phyloP scores from a whole-genome alignment of 2,113 vertebrate genomes.

The Platichthys flesus region DNA sequence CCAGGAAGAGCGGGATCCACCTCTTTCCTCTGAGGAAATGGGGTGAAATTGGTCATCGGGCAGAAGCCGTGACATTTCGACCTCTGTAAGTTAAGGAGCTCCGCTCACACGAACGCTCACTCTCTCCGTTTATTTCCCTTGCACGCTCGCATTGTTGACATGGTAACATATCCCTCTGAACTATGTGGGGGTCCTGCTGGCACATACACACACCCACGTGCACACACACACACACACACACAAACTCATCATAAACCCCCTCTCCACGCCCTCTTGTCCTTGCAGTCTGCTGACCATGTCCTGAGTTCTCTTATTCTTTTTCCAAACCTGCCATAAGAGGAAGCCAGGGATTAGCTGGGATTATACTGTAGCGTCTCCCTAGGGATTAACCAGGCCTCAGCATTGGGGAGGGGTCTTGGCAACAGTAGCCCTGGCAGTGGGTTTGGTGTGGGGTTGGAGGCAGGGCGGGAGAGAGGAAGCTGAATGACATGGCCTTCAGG shows the following conservation, averaged over 20 bases:
- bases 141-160: slow-evolving; percentile 63
- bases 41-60: slow-evolving; percentile 45
- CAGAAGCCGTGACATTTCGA: slow-evolving; percentile 60
- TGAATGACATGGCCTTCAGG: neutral
- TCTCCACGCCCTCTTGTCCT: slow-evolving; percentile 13
- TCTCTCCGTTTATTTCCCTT: slow-evolving; percentile 51
- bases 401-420: slow-evolving; percentile 27
- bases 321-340: slow-evolving; percentile 57
- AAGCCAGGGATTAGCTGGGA: slow-evolving; percentile 71
- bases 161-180: slow-evolving; percentile 73
- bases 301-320: slow-evolving; percentile 46
- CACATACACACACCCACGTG: slow-evolving; percentile 20
- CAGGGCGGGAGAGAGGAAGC: slow-evolving; percentile 3
- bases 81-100: slow-evolving; percentile 56
- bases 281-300: slow-evolving; percentile 59
- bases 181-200: slow-evolving; percentile 65
- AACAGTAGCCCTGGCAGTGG: slow-evolving; percentile 47
- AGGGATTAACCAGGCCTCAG: slow-evolving; percentile 44
- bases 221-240: slow-evolving; percentile 18
- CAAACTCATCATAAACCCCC: slow-evolving; percentile 17
- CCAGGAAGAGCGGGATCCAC: slow-evolving; percentile 50
- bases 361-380: slow-evolving; percentile 58
- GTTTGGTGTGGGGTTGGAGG: slow-evolving; percentile 39
- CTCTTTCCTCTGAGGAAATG: slow-evolving; percentile 62
- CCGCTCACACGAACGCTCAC: slow-evolving; percentile 18